These are phyloP conservation scores for Pocillopora verrucosa DNA, from an alignment of 64 coral and sea anemone genomes.

Conservation along the genomic window DNA sequence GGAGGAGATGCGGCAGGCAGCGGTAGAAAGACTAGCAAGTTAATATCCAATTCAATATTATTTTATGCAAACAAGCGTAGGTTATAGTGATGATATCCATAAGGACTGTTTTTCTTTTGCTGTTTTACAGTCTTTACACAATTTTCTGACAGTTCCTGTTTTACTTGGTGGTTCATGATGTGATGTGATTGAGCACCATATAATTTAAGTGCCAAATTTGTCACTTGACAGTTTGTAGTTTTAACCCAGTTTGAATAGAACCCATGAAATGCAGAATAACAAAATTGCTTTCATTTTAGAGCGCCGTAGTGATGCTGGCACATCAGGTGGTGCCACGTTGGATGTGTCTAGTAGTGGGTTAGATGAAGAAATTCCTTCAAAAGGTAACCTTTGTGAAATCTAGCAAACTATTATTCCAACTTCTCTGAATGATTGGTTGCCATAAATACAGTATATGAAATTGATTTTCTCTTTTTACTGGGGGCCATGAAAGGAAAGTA, in stretches of 20 bases:
- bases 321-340: slow-evolving; percentile 39
- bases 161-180: slow-evolving; percentile 40
- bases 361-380: slow-evolving; percentile 59
- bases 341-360: slow-evolving; percentile 42
- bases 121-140: slow-evolving; percentile 40
- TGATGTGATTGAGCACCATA: slow-evolving; percentile 54
- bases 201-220: background rate
- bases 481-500: background rate
- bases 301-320: slow-evolving; percentile 48
- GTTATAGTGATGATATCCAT: slow-evolving; percentile 33
- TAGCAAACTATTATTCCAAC: slow-evolving; percentile 48
- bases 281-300: slow-evolving; percentile 44
- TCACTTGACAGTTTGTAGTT: no score
- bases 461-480: slow-evolving; percentile 19
- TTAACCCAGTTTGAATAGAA: background rate
- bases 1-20: slow-evolving; percentile 40
- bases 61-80: background rate
- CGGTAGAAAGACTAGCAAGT: slow-evolving; percentile 57
- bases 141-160: slow-evolving; percentile 22
- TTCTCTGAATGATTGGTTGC: slow-evolving; percentile 48
- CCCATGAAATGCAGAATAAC: no score
- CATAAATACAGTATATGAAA: slow-evolving; percentile 18
- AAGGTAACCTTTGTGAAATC: slow-evolving; percentile 62
- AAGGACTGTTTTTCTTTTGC: background rate
- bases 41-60: background rate